Conservation (phyloP, 2,888 invertebrate genomes). For the Tetranychus piercei region DNA sequence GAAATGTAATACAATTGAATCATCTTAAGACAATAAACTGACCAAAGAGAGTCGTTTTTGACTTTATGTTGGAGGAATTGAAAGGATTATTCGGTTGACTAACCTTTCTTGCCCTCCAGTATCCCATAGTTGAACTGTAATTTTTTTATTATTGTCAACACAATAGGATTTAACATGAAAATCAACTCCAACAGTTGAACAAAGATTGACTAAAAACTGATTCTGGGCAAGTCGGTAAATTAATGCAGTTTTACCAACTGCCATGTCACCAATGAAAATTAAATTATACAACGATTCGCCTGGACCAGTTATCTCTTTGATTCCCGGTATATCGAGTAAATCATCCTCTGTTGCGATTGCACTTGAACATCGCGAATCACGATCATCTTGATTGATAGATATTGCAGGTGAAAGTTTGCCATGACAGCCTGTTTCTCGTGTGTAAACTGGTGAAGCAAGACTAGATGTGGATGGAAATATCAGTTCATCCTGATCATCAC, state of each 20-base stretch:
- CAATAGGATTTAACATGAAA: conserved; percentile 40
- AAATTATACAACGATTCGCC: conserved; percentile 44
- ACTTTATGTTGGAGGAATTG: not conserved
- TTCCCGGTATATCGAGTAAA: conserved; percentile 4
- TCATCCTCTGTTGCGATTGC: not conserved
- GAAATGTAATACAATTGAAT: too few species aligned
- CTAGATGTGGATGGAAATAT: not conserved
- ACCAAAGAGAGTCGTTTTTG: too few species aligned
- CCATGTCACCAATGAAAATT: conserved; percentile 44
- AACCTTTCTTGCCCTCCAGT: conserved; percentile 43
- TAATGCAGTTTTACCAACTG: conserved; percentile 44
- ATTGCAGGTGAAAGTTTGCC: not conserved
- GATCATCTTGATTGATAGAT: not conserved
- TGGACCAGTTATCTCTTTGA: conserved; percentile 29
- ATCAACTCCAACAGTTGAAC: conserved; percentile 42
- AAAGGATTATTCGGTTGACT: not conserved
- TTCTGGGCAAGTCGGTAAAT: conserved; percentile 42
- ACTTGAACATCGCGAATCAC: not conserved
- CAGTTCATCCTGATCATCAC: conserved; percentile 9
- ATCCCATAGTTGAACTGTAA: conserved; percentile 41
- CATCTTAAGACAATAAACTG: too few species aligned
- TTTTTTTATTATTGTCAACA: not conserved
- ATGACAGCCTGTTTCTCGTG: not conserved
- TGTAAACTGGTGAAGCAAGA: not conserved
- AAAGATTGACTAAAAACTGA: conserved; percentile 39